phyloP scores from a whole-genome alignment of 2,888 invertebrate genomes.

The Caenorhabditis panamensis region DNA sequence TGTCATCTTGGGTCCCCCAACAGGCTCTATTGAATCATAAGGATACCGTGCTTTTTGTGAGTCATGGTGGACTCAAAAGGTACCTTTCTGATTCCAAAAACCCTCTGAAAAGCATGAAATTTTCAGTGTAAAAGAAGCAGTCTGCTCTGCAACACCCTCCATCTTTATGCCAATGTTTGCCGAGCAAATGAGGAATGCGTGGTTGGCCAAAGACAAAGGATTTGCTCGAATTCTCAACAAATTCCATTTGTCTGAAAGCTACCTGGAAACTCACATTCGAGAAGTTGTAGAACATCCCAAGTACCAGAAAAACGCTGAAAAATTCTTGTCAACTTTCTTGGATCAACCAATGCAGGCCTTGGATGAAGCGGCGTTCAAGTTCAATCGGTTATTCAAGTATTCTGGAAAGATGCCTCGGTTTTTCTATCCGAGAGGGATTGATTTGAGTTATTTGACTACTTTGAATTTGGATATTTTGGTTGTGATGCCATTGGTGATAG shows the following conservation, averaged over 20 bases:
- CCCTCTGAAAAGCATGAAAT: no score
- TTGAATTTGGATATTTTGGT: slow-evolving; percentile 53
- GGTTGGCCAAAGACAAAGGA: slow-evolving; percentile 57
- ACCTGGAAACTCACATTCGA: slow-evolving; percentile 40
- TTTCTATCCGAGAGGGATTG: slow-evolving; percentile 56
- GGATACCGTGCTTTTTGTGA: slow-evolving; percentile 56
- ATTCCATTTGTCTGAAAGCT: slow-evolving; percentile 37
- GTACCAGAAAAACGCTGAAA: slow-evolving; percentile 44
- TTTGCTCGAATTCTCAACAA: slow-evolving; percentile 54
- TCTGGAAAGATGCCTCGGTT: slow-evolving; percentile 44
- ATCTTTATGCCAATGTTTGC: slow-evolving; percentile 65
- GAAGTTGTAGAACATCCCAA: slow-evolving; percentile 43
- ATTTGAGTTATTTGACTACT: slow-evolving; percentile 20
- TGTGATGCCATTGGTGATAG: slow-evolving; percentile 19
- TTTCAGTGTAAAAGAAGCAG: slow-evolving; percentile 62
- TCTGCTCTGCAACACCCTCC: slow-evolving; percentile 53
- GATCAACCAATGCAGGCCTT: slow-evolving; percentile 49
- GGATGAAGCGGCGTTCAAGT: slow-evolving; percentile 53
- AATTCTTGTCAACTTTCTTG: slow-evolving; percentile 45
- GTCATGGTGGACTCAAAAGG: slow-evolving; percentile 62
- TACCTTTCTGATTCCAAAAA: neutral
- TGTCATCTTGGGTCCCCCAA: slow-evolving; percentile 55
- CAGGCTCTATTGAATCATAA: slow-evolving; percentile 47
- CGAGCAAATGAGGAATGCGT: slow-evolving; percentile 62
- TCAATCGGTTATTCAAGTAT: slow-evolving; percentile 47